Percentiles rank a stretch among this genome's conserved stretches.
Evolutionary conservation across 2,113 vertebrate species (phyloP).

Genomic region (Chaetura pelagica): DNA sequence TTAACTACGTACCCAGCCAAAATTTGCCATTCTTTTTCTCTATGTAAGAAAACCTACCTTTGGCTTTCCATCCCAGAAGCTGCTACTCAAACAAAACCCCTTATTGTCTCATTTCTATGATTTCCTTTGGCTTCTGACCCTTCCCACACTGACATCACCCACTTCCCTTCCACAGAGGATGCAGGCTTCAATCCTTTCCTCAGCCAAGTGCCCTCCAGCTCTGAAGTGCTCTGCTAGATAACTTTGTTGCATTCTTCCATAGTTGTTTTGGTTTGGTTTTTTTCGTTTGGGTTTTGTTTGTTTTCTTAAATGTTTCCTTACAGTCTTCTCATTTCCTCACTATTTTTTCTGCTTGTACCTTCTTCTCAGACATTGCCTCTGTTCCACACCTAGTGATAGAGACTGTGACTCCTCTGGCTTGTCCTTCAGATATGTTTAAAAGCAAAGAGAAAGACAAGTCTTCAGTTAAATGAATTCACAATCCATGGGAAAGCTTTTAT

Average conservation of each 20-base stretch:
- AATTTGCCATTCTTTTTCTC: not conserved
- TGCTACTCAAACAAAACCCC: not conserved
- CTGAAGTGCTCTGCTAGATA: not conserved
- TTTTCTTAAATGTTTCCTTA: not conserved
- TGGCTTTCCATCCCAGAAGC: not conserved
- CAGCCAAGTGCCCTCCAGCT: not conserved
- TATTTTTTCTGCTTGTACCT: not conserved
- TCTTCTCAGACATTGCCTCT: not conserved
- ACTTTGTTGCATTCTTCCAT: not conserved
- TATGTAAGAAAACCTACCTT: not conserved
- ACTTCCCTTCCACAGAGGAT: not conserved
- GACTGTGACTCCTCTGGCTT: not conserved
- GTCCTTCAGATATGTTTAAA: not conserved
- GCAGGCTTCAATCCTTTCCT: not conserved
- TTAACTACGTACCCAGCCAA: not conserved
- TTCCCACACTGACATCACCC: not conserved
- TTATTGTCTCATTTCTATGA: not conserved
- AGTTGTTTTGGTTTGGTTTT: too few relatives aligned
- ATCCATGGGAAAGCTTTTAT: not conserved
- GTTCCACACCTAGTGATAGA: not conserved
- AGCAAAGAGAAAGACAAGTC: not conserved
- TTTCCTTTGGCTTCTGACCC: constrained; percentile 31
- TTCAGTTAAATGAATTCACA: not conserved
- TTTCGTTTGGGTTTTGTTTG: too few relatives aligned
- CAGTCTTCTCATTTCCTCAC: not conserved